Evolutionary conservation across 1,140 invertebrate species (phyloP).

Genomic region (Drosophila grimshawi): DNA sequence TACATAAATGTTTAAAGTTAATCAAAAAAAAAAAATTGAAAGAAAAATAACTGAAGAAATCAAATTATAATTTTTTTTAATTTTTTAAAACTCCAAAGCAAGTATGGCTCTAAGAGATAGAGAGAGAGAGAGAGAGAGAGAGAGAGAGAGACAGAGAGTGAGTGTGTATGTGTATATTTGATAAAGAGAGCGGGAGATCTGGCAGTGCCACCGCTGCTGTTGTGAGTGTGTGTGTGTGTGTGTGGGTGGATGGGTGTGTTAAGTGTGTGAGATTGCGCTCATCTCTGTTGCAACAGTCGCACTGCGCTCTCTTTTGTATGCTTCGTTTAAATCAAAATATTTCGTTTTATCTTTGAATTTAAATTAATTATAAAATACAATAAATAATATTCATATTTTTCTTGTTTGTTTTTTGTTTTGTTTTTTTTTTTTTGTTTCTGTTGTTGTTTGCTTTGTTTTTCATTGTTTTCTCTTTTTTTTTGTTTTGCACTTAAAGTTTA

Average conservation of each 20-base stretch:
- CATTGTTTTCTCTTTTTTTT: slow-evolving; percentile 46
- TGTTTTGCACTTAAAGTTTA: slow-evolving; percentile 61
- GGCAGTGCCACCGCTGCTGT: not conserved
- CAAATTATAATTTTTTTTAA: not conserved
- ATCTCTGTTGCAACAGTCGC: not conserved
- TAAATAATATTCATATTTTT: slow-evolving; percentile 67
- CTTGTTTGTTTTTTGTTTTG: slow-evolving; percentile 13
- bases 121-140: slow-evolving; percentile 1
- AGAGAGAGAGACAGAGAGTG: not conserved
- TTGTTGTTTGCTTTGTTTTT: slow-evolving; percentile 48
- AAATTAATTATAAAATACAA: slow-evolving; percentile 82
- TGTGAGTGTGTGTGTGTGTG: not conserved
- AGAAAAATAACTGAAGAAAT: slow-evolving; percentile 7
- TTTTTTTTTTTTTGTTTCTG: slow-evolving; percentile 43
- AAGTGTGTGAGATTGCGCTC: slow-evolving; percentile 3
- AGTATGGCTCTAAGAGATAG: slow-evolving; percentile 16
- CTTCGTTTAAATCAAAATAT: slow-evolving; percentile 51
- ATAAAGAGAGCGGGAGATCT: slow-evolving; percentile 2
- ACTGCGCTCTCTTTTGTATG: slow-evolving; percentile 26
- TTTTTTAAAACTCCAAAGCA: slow-evolving; percentile 14
- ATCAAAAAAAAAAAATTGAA: slow-evolving; percentile 16
- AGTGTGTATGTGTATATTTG: not conserved
- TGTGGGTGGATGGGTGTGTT: not conserved
- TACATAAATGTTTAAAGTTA: slow-evolving; percentile 17
- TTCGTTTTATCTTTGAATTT: slow-evolving; percentile 43